phyloP scores from a whole-genome alignment of 1,140 invertebrate species.

The Cotesia chilonis region DNA sequence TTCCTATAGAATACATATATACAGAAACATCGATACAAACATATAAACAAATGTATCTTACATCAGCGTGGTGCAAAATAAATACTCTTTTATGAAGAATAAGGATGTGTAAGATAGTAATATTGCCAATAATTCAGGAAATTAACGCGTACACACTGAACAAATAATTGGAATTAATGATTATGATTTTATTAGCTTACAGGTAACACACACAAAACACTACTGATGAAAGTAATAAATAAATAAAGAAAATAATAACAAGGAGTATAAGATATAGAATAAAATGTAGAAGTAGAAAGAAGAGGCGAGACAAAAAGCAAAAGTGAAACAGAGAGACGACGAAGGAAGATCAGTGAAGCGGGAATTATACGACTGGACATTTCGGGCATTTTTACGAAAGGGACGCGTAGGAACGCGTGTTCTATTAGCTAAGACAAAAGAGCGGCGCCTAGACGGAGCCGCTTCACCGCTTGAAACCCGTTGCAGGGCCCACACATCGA shows the following conservation, averaged over 20 bases:
- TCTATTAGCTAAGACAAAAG: constrained; percentile 67
- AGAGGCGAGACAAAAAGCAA: constrained; percentile 33
- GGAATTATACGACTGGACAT: constrained; percentile 63
- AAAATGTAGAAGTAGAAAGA: constrained; percentile 31
- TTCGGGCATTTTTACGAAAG: constrained; percentile 62
- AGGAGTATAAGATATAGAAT: neutral
- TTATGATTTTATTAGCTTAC: too few species aligned
- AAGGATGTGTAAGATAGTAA: too few species aligned
- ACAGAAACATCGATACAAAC: too few species aligned
- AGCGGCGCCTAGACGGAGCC: constrained; percentile 60
- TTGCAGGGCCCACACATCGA: constrained; percentile 38
- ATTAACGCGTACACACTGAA: too few species aligned
- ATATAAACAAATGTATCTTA: too few species aligned
- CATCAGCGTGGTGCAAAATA: too few species aligned
- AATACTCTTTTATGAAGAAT: too few species aligned
- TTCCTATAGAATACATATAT: too few species aligned
- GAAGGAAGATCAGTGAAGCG: constrained; percentile 51
- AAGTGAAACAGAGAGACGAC: constrained; percentile 11
- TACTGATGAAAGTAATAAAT: neutral
- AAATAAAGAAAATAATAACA: neutral
- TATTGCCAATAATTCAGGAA: too few species aligned
- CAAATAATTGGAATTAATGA: neutral
- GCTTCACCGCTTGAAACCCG: constrained; percentile 12
- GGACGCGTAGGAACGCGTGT: constrained; percentile 62
- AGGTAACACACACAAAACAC: too few species aligned